Percentiles rank a stretch among this genome's conserved stretches.
These are phyloP conservation scores for Fukomys damarensis DNA, from an alignment of 2,113 vertebrate genomes.

Conservation along the genomic window DNA sequence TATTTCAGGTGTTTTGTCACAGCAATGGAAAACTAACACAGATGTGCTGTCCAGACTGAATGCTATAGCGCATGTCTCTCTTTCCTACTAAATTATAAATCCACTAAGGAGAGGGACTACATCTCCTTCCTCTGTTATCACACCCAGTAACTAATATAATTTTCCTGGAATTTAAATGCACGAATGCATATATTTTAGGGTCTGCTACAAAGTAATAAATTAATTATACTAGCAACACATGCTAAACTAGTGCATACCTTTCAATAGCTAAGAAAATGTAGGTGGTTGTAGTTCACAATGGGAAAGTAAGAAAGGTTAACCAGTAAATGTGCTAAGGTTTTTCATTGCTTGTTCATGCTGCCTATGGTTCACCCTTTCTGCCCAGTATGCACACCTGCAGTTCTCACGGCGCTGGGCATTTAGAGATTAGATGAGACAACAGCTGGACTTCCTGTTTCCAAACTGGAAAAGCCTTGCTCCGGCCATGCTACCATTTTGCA, in stretches of 20 bases:
- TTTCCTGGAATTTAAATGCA: conserved; percentile 21
- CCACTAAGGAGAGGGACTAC: background rate
- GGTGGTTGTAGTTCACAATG: background rate
- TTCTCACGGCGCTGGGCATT: background rate
- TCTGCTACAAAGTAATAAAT: conserved; percentile 6
- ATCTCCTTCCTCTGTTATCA: background rate
- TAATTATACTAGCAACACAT: background rate
- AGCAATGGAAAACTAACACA: background rate
- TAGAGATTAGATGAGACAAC: background rate
- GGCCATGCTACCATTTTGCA: background rate
- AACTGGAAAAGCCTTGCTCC: background rate
- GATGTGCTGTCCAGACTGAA: background rate
- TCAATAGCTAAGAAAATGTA: background rate
- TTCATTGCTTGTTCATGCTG: background rate
- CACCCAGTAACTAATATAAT: background rate
- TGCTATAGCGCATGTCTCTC: background rate
- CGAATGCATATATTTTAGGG: background rate
- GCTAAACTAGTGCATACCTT: background rate
- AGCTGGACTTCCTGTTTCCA: background rate
- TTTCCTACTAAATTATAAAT: background rate
- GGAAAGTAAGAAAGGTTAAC: background rate
- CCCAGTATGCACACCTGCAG: background rate
- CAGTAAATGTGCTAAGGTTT: background rate
- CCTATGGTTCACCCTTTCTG: background rate
- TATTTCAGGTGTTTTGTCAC: background rate